Percentiles rank a stretch among this genome's conserved stretches.
Evolutionary conservation across 1,140 invertebrate genomes (phyloP).

Genomic region (Aphidius ervi): DNA sequence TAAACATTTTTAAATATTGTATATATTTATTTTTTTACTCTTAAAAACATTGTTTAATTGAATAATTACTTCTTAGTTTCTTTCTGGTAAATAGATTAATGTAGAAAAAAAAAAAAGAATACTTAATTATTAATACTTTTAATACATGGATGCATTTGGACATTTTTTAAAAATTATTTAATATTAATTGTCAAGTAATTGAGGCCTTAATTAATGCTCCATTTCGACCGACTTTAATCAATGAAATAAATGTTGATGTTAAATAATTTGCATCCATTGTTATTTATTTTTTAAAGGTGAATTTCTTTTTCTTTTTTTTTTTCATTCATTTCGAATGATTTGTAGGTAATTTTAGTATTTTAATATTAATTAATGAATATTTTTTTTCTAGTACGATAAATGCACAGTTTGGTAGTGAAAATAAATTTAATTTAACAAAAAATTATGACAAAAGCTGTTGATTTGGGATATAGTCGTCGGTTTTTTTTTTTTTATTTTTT

Average conservation of each 20-base stretch:
- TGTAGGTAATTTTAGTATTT: not conserved
- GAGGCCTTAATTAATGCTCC: not conserved
- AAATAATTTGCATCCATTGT: too few relatives aligned
- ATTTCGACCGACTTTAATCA: too few relatives aligned
- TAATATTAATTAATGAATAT: not conserved
- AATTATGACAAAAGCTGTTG: too few relatives aligned
- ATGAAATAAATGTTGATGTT: too few relatives aligned
- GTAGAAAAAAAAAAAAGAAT: not conserved
- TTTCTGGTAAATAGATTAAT: not conserved
- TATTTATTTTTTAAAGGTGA: not conserved
- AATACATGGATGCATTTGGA: not conserved
- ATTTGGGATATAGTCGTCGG: too few relatives aligned
- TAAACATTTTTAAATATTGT: not conserved
- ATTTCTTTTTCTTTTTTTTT: not conserved
- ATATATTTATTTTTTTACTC: not conserved
- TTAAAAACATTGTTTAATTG: not conserved
- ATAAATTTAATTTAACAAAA: too few relatives aligned
- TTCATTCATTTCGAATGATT: not conserved
- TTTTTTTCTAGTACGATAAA: not conserved
- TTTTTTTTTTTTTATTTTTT: too few relatives aligned
- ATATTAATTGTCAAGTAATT: not conserved
- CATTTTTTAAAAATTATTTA: not conserved
- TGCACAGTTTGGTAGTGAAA: not conserved
- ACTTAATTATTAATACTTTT: slow-evolving; percentile 7
- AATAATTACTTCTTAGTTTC: not conserved